Conservation (phyloP, 2,888 invertebrate species). For the Byasa hedistus region DNA sequence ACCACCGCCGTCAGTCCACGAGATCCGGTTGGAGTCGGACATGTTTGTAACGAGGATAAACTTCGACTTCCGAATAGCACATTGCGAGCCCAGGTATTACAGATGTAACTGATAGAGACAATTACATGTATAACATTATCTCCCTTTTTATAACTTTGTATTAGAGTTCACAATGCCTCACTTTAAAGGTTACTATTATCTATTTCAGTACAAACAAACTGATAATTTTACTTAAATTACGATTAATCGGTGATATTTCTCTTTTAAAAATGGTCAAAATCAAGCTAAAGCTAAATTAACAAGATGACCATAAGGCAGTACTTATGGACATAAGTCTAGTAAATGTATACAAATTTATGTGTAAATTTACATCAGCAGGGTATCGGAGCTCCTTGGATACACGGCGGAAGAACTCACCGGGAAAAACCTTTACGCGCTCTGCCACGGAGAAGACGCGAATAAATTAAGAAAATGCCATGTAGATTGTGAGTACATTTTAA, state of each 20-base stretch:
- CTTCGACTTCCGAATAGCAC: conserved; percentile 97
- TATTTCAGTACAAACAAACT: too few relatives aligned
- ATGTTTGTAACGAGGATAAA: conserved; percentile 98
- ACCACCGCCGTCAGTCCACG: conserved; percentile 98
- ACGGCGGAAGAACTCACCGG: conserved; percentile 95
- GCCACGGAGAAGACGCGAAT: conserved; percentile 97
- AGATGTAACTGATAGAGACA: conserved; percentile 12
- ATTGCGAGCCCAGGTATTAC: conserved; percentile 95
- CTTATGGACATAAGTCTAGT: background rate
- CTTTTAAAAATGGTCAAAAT: too few relatives aligned
- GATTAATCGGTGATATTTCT: too few relatives aligned
- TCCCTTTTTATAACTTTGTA: background rate
- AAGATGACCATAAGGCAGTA: background rate
- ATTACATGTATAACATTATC: conserved; percentile 22
- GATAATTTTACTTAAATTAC: too few relatives aligned
- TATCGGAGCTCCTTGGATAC: conserved; percentile 95
- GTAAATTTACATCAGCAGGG: conserved; percentile 79
- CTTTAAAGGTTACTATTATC: too few relatives aligned
- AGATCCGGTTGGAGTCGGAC: conserved; percentile 95
- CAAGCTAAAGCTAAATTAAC: too few relatives aligned
- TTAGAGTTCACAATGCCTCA: background rate
- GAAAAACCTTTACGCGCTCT: conserved; percentile 94
- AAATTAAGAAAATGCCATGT: conserved; percentile 96
- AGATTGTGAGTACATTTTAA: conserved; percentile 89
- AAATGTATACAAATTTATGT: background rate